phyloP scores from a whole-genome alignment of 2,888 invertebrate species.

The Pyrochroa serraticornis region DNA sequence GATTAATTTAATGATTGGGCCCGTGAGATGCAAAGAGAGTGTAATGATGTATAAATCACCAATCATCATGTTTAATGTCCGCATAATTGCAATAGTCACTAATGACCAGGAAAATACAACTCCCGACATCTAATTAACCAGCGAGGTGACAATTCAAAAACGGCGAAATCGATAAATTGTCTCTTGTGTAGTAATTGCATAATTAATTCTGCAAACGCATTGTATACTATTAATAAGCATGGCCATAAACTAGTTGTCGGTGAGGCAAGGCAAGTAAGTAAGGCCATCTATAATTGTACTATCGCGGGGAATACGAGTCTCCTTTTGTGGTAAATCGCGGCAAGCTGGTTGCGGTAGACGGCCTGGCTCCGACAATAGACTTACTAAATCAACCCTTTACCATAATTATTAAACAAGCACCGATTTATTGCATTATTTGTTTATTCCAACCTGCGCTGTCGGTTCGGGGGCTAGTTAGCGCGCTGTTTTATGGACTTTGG shows the following conservation, averaged over 20 bases:
- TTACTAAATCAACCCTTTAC: constrained; percentile 51
- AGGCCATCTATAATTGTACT: constrained; percentile 42
- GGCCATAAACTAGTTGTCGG: constrained; percentile 43
- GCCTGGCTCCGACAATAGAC: constrained; percentile 56
- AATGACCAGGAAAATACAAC: not conserved
- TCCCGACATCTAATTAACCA: constrained; percentile 7
- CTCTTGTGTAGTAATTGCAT: constrained; percentile 43
- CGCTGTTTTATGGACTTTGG: constrained; percentile 31
- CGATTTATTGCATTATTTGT: constrained; percentile 53
- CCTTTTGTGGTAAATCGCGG: constrained; percentile 52
- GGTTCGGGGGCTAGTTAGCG: constrained; percentile 33
- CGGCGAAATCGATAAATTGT: constrained; percentile 40
- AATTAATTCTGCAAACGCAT: constrained; percentile 44
- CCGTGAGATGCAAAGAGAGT: no score
- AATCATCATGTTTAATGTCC: not conserved
- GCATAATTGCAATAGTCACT: not conserved
- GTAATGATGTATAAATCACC: no score
- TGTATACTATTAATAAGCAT: constrained; percentile 45
- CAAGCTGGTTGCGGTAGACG: constrained; percentile 49
- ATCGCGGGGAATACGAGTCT: constrained; percentile 38
- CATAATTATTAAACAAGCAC: constrained; percentile 50
- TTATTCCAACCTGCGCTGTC: constrained; percentile 42
- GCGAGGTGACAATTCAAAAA: constrained; percentile 18
- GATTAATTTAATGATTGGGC: no score
- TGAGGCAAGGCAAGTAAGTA: constrained; percentile 37